phyloP scores from a whole-genome alignment of 1,140 invertebrate species.

The Drosophila quadrilineata region DNA sequence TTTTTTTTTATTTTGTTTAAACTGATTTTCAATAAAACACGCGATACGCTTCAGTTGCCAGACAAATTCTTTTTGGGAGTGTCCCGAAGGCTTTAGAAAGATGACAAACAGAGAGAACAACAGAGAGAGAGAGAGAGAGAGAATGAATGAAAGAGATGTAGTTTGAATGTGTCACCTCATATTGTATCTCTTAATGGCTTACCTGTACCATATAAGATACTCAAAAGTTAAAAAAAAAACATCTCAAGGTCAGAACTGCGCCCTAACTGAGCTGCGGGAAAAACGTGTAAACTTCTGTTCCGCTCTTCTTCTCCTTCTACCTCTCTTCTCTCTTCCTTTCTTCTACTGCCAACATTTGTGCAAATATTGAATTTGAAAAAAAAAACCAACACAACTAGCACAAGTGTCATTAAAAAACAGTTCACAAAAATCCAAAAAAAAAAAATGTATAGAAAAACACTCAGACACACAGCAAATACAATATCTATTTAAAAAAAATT shows the following conservation, averaged over 20 bases:
- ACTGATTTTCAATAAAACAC: constrained; percentile 65
- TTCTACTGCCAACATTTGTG: constrained; percentile 41
- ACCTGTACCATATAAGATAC: constrained; percentile 18
- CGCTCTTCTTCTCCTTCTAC: too few species aligned
- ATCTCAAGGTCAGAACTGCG: constrained; percentile 33
- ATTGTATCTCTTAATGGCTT: not conserved
- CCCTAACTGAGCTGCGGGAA: constrained; percentile 21
- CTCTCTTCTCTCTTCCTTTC: not conserved
- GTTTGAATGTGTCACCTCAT: constrained; percentile 7
- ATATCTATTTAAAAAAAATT: too few species aligned
- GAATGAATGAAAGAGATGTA: not conserved
- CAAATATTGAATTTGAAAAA: constrained; percentile 48
- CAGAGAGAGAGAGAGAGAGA: not conserved
- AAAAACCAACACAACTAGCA: constrained; percentile 30
- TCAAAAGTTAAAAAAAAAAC: too few species aligned
- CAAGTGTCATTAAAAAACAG: constrained; percentile 51
- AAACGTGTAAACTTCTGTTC: not conserved
- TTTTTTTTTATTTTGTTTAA: too few species aligned
- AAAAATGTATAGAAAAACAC: constrained; percentile 6
- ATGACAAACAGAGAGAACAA: not conserved
- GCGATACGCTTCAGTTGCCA: constrained; percentile 45
- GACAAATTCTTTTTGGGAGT: constrained; percentile 42
- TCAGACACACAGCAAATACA: not conserved
- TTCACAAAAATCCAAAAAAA: too few species aligned
- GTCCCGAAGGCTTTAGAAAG: constrained; percentile 24